Evolutionary conservation across 2,797 vertebrate species (phyloP).

Genomic region (Myoxocephalus aenaeus): DNA sequence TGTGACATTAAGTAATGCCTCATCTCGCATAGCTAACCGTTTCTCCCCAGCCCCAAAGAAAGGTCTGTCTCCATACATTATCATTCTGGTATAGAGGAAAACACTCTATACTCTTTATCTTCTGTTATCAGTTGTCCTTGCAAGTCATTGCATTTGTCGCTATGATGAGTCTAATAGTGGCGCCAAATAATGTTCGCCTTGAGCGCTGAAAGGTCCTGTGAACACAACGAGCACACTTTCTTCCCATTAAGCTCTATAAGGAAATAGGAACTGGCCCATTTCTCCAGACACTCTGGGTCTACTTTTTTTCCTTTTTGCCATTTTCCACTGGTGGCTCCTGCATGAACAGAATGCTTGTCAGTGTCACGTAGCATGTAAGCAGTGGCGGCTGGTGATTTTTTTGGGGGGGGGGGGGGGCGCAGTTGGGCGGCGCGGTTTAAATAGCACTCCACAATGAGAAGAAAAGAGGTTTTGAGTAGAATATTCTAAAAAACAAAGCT

Average conservation of each 20-base stretch:
- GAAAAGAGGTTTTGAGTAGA: too few species aligned
- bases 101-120: background rate
- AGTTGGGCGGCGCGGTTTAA: too few species aligned
- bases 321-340: too few species aligned
- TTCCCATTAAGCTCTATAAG: background rate
- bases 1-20: conserved; percentile 2
- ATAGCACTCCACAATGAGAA: too few species aligned
- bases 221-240: background rate
- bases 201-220: background rate
- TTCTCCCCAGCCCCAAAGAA: too few species aligned
- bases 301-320: background rate
- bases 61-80: background rate
- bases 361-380: too few species aligned
- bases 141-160: background rate
- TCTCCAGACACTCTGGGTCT: background rate
- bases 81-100: background rate
- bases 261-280: background rate
- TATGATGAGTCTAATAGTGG: background rate
- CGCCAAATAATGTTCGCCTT: background rate
- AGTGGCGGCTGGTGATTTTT: too few species aligned
- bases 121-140: background rate
- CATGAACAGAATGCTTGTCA: too few species aligned
- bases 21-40: background rate
- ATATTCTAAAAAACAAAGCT: too few species aligned
- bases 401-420: too few species aligned